Evolutionary conservation across 2,113 vertebrate species (phyloP), one percentile per base, ranked within the genome.

Genomic region (Megalops atlanticus): DNA sequence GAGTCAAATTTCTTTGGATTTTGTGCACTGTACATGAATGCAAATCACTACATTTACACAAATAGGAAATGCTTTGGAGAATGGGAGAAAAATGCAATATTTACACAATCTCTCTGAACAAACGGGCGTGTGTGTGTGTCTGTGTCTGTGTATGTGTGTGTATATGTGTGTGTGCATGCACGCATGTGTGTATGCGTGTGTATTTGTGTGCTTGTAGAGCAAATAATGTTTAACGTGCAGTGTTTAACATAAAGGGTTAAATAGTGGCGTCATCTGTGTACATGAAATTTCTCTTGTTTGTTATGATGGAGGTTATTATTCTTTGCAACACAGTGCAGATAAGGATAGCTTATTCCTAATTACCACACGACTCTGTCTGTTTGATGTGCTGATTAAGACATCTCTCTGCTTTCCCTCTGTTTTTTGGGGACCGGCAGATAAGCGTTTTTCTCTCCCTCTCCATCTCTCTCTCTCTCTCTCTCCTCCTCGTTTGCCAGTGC

Each of bases 261-360:
- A 24, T n/a, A 27, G 1, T 24, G n/a, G 31, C 40, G 31, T 21
- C 39, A 24, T 76, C 45, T 39, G 35, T 75, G 52, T 76, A 36
- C 68, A 43, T 47, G 38, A 70, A 49, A 7, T 40, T 69, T 39
- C 41, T 80, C 35, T 36, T 24, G 45, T 31, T 35, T 80, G 45
- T 54, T 39, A 33, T n/a, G 27, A 70, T 39, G 40, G 68, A 41
- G 21, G 24, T 54, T 73, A n/a, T 80, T 40, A 36, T 80, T 79
- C 41, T n/a, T 41, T 33, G 41, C 41, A 31, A 79, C 40, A 5
- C 68, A 68, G 68, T 52, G 71, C 84, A 82, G 82, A 85, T 86
- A 88, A 86, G 36, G 77, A 84, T 83, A 81, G 83, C 84, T 91
- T 88, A 89, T 83, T 87, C 87, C 78, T 91, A 91, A 92, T 93